A percentile compares a stretch with the other conserved stretches of the same genome.
Conservation (phyloP, 2,113 vertebrate genomes). For the Passer domesticus region DNA sequence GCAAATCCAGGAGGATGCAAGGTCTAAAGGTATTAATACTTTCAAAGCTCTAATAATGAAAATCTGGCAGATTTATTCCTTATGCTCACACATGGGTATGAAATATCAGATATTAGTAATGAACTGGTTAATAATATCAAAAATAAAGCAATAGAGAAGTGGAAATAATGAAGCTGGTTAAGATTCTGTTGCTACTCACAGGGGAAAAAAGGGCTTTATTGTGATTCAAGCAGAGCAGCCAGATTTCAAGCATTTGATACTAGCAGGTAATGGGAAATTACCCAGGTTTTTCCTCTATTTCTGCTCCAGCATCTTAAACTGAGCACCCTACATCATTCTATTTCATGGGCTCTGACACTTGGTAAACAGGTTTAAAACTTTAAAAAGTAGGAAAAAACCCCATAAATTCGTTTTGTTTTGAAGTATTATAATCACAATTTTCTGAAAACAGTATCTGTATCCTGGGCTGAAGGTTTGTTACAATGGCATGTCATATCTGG, state of each 20-base stretch:
- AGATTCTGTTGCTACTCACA: constrained; percentile 34
- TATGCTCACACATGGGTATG: background rate
- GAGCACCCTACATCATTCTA: constrained; percentile 41
- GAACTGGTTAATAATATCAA: background rate
- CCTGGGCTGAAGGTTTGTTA: background rate
- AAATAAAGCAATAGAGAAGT: background rate
- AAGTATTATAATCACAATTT: constrained; percentile 25
- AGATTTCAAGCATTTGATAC: constrained; percentile 57
- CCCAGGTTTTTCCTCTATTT: constrained; percentile 47
- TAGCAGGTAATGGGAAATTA: constrained; percentile 63
- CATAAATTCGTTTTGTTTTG: constrained; percentile 32
- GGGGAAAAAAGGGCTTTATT: constrained; percentile 47
- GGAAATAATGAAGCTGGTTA: constrained; percentile 35
- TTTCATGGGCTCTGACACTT: constrained; percentile 48
- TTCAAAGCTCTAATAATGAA: background rate
- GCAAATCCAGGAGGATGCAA: background rate
- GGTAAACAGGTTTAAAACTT: constrained; percentile 56
- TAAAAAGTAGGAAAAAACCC: background rate
- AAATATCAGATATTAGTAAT: background rate
- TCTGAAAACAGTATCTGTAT: background rate
- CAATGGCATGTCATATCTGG: constrained; percentile 33
- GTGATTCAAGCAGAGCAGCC: constrained; percentile 45
- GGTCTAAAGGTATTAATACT: background rate
- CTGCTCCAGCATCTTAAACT: constrained; percentile 46
- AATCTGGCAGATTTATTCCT: background rate